These are phyloP conservation scores for Lytechinus pictus DNA, from an alignment of 35 echinoderm and acorn worm genomes.

Conservation along the genomic window DNA sequence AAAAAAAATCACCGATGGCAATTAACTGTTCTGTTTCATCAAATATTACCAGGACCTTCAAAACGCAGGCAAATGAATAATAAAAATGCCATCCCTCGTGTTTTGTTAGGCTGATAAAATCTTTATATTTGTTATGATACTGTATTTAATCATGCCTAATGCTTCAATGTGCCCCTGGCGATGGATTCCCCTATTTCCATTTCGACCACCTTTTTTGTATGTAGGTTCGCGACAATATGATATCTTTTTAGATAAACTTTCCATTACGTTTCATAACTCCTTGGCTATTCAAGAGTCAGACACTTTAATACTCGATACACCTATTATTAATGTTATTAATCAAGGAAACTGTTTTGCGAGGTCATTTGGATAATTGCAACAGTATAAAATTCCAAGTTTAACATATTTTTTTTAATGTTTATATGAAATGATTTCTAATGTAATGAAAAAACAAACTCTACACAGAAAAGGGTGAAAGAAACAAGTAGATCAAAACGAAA, in stretches of 20 bases:
- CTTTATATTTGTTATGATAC: neutral
- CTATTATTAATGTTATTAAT: neutral
- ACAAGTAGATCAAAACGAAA: too few relatives aligned
- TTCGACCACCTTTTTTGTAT: neutral
- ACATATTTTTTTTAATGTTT: too few relatives aligned
- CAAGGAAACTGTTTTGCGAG: neutral
- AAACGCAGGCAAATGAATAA: neutral
- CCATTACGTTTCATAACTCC: neutral
- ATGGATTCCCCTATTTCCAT: neutral
- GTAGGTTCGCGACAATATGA: too few relatives aligned
- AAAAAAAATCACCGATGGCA: neutral
- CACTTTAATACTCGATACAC: neutral
- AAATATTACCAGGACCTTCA: neutral
- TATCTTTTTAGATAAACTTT: neutral
- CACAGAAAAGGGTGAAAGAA: too few relatives aligned
- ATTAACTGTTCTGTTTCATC: constrained; percentile 7
- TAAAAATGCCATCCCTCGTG: neutral
- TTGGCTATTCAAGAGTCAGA: neutral
- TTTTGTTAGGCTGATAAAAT: neutral
- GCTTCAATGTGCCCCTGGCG: neutral
- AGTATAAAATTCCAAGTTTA: too few relatives aligned
- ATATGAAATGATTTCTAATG: too few relatives aligned
- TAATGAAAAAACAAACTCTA: too few relatives aligned
- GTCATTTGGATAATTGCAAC: neutral
- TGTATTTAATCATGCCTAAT: constrained; percentile 20